Evolutionary conservation across 2,113 vertebrate genomes (phyloP).

Genomic region (Plotosus lineatus): DNA sequence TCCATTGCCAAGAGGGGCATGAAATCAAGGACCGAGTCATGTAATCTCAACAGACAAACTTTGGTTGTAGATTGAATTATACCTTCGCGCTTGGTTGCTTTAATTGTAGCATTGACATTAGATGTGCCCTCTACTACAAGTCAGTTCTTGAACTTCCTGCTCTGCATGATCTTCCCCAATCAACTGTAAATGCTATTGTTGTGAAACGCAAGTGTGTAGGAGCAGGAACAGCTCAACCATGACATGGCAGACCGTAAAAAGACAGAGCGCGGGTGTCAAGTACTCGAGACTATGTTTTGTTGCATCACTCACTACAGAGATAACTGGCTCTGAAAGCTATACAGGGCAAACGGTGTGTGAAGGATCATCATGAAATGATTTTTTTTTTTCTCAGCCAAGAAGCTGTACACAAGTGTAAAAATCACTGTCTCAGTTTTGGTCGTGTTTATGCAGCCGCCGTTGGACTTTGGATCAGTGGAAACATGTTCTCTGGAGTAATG

Average conservation of each 20-base stretch:
- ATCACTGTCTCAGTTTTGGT: neutral
- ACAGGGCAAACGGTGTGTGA: neutral
- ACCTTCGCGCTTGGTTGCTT: neutral
- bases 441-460: neutral
- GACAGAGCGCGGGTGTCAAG: neutral
- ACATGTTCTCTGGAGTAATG: neutral
- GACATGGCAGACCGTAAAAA: neutral
- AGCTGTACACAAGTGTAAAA: neutral
- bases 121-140: neutral
- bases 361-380: neutral
- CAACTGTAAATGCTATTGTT: neutral
- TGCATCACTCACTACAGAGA: neutral
- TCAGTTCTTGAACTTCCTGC: neutral
- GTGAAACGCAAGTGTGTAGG: neutral
- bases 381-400: neutral
- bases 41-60: neutral
- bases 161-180: neutral
- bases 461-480: neutral
- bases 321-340: neutral
- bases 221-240: neutral
- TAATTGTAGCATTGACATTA: neutral
- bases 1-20: neutral
- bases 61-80: neutral
- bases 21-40: neutral
- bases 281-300: neutral